phyloP scores from a whole-genome alignment of 1,140 invertebrate genomes.

The Drosophila parvula region DNA sequence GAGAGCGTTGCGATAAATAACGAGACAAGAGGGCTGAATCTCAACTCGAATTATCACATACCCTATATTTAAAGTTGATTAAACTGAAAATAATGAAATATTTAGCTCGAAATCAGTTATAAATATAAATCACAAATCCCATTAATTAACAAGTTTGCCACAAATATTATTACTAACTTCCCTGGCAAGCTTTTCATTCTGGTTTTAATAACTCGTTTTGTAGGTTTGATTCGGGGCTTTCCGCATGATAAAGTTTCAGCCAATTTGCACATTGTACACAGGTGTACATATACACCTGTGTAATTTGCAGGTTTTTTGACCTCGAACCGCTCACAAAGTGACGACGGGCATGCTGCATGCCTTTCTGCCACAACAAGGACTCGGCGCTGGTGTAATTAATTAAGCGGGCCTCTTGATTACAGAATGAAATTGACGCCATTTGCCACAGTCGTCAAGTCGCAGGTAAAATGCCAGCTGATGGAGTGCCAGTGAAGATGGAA shows the following conservation, averaged over 20 bases:
- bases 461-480: constrained; percentile 10
- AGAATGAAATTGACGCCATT: constrained; percentile 77
- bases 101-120: background rate
- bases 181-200: background rate
- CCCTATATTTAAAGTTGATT: no score
- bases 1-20: constrained; percentile 27
- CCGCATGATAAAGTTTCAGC: background rate
- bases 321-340: background rate
- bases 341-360: background rate
- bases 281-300: background rate
- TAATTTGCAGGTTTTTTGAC: background rate
- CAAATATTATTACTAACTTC: background rate
- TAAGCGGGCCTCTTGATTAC: constrained; percentile 73
- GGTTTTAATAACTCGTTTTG: background rate
- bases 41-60: no score
- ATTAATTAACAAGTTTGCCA: background rate
- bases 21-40: no score
- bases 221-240: constrained; percentile 9
- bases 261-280: background rate
- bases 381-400: constrained; percentile 61
- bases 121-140: background rate
- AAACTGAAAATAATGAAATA: no score
- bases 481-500: background rate
- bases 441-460: constrained; percentile 35
- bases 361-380: background rate